Percentiles rank a stretch among this genome's conserved stretches.
These are phyloP conservation scores for Strix uralensis DNA, from an alignment of 2,113 vertebrate species.

Conservation along the genomic window DNA sequence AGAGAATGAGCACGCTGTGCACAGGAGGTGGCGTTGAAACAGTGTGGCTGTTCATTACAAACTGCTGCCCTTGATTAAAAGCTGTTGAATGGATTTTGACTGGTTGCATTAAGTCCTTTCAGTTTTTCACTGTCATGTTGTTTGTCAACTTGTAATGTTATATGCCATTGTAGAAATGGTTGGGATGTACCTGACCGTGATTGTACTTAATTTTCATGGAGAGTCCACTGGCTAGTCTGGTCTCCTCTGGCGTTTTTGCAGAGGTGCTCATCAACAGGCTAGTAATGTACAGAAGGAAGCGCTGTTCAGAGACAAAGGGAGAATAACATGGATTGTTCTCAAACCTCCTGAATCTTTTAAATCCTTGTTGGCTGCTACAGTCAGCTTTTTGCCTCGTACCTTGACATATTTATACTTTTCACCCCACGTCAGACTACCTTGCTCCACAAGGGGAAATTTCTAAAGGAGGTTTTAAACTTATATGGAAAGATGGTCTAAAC, in stretches of 20 bases:
- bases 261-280: background rate
- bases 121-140: background rate
- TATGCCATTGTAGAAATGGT: background rate
- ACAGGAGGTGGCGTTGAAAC: background rate
- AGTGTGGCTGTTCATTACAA: background rate
- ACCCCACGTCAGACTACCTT: background rate
- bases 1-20: background rate
- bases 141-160: constrained; percentile 5
- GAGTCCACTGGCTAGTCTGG: background rate
- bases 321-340: background rate
- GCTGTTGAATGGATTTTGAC: constrained; percentile 23
- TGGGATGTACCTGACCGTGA: background rate
- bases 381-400: background rate
- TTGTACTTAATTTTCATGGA: background rate
- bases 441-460: background rate
- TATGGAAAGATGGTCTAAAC: background rate
- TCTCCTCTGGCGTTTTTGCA: background rate
- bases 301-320: background rate
- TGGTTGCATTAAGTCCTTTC: constrained; percentile 23
- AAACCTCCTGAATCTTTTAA: background rate
- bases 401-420: background rate
- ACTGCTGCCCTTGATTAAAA: constrained; percentile 15
- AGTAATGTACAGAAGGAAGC: background rate
- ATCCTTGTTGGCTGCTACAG: background rate
- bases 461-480: background rate